Evolutionary conservation across 92 coral and sea anemone genomes (phyloP).

Genomic region (Anthopleura xanthogrammica): DNA sequence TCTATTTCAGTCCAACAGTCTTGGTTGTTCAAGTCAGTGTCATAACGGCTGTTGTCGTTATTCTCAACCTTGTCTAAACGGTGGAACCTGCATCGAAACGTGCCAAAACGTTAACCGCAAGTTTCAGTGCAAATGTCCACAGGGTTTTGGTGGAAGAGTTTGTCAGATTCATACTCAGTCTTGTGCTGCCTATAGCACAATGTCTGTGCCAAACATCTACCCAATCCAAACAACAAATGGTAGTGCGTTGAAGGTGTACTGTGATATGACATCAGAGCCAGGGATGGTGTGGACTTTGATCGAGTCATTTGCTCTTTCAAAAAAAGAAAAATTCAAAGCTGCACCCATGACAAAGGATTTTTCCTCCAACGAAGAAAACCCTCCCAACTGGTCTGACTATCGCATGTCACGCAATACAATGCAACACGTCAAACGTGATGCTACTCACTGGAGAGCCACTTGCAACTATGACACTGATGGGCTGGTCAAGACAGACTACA

Average conservation of each 20-base stretch:
- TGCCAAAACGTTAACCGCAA: constrained; percentile 42
- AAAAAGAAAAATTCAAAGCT: constrained; percentile 1
- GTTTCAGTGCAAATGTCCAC: constrained; percentile 44
- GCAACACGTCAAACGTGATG: constrained; percentile 10
- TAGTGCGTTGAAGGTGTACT: constrained; percentile 3
- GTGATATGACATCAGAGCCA: constrained; percentile 40
- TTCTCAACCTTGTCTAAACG: constrained; percentile 32
- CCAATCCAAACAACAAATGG: constrained; percentile 7
- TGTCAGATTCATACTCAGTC: constrained; percentile 16
- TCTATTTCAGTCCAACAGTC: no score
- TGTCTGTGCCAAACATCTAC: background rate
- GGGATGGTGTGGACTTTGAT: constrained; percentile 52
- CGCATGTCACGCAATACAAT: constrained; percentile 32
- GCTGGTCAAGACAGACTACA: constrained; percentile 41
- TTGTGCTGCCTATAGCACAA: background rate
- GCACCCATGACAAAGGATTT: constrained; percentile 13
- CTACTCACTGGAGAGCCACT: constrained; percentile 50
- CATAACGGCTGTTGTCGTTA: constrained; percentile 25
- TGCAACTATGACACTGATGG: constrained; percentile 49
- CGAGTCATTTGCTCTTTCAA: constrained; percentile 39
- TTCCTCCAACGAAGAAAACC: constrained; percentile 18
- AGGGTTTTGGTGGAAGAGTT: constrained; percentile 28
- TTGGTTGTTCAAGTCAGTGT: no score
- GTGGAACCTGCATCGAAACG: constrained; percentile 48
- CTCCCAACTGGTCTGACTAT: constrained; percentile 37